Conservation (phyloP, 2,888 invertebrate species). For the Mythimna pallens region DNA sequence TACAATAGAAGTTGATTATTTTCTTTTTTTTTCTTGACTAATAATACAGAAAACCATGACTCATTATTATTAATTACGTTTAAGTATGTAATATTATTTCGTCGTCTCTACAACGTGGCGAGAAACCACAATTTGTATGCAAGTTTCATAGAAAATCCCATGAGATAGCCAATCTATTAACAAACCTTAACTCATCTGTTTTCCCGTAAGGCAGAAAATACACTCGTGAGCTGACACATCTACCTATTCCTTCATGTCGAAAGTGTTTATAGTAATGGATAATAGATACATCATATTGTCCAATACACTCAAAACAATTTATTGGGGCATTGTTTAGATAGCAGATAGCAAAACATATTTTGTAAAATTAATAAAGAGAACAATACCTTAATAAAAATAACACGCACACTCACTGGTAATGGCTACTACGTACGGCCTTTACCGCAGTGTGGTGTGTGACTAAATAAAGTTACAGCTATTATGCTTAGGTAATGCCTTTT, state of each 20-base stretch:
- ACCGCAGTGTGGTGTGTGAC: slow-evolving; percentile 22
- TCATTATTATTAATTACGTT: background rate
- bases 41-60: background rate
- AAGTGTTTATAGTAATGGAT: background rate
- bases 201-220: background rate
- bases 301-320: background rate
- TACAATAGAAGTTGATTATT: background rate
- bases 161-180: slow-evolving; percentile 2
- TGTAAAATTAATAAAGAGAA: background rate
- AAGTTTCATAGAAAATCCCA: background rate
- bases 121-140: background rate
- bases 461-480: slow-evolving; percentile 10
- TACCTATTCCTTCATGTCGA: background rate
- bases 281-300: background rate
- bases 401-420: slow-evolving; percentile 1
- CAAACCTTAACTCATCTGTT: background rate
- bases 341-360: background rate
- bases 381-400: background rate
- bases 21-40: background rate
- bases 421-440: background rate
- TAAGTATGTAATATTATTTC: background rate
- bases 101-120: background rate
- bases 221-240: background rate
- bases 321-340: background rate
- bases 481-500: background rate